Evolutionary conservation across 1,140 invertebrate genomes (phyloP).

Genomic region (Papilio helenus): DNA sequence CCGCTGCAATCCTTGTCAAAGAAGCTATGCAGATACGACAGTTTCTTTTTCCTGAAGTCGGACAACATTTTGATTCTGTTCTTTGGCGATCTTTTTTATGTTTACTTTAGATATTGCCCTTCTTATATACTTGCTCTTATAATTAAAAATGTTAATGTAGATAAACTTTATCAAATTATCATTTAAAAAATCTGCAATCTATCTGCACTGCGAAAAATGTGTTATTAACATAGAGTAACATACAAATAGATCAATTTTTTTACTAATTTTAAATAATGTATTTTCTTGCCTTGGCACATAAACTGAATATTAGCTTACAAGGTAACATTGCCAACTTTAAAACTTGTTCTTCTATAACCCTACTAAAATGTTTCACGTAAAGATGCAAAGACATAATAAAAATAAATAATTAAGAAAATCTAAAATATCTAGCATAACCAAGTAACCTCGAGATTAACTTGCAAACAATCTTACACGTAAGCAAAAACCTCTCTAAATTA

Average conservation of each 20-base stretch:
- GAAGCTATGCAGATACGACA: conserved; percentile 91
- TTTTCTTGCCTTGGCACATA: not conserved
- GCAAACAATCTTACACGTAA: no score
- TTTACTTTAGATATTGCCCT: not conserved
- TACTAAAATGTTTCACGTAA: no score
- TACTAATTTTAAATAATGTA: not conserved
- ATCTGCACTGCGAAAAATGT: conserved; percentile 51
- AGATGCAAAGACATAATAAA: no score
- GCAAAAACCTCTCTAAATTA: not conserved
- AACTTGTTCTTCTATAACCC: no score
- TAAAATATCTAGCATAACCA: no score
- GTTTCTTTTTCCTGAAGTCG: conserved; percentile 93
- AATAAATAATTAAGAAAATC: no score
- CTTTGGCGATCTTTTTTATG: conserved; percentile 35
- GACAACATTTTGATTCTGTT: conserved; percentile 86
- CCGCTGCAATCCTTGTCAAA: conserved; percentile 92
- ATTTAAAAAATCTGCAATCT: conserved; percentile 35
- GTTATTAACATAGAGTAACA: conserved; percentile 41
- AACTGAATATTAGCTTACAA: no score
- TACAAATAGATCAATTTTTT: not conserved
- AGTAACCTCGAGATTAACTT: no score
- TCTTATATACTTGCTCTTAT: not conserved
- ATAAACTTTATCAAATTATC: not conserved
- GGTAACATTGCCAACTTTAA: no score
- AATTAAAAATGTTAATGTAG: not conserved